These are phyloP conservation scores for Drosophila picticornis DNA, from an alignment of 2,888 invertebrate genomes.

Conservation along the genomic window DNA sequence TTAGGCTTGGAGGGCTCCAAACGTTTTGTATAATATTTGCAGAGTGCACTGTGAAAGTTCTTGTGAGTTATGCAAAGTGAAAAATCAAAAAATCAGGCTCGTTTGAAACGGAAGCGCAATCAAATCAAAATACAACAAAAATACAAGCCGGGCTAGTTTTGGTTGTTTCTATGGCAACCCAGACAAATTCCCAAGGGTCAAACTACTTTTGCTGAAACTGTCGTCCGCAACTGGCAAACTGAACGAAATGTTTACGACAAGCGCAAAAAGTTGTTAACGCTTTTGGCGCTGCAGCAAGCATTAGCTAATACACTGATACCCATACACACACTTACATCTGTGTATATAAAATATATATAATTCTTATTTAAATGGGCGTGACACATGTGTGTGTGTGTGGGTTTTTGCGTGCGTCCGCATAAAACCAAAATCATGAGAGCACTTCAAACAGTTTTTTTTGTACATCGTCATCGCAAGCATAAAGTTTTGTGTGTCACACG, in stretches of 20 bases:
- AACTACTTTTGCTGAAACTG: constrained; percentile 61
- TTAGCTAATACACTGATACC: constrained; percentile 20
- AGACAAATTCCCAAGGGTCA: constrained; percentile 60
- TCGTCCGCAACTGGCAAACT: constrained; percentile 47
- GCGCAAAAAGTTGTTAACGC: constrained; percentile 52
- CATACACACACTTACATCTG: background rate
- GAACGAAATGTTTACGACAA: constrained; percentile 62
- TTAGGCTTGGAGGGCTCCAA: background rate
- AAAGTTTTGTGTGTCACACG: constrained; percentile 70
- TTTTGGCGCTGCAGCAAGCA: constrained; percentile 36
- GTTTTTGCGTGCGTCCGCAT: constrained; percentile 32
- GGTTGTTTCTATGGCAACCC: constrained; percentile 27
- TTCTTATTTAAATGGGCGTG: constrained; percentile 48
- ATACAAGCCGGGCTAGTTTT: constrained; percentile 11
- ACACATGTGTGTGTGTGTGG: constrained; percentile 1
- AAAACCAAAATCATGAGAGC: constrained; percentile 57
- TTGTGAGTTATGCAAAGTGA: background rate
- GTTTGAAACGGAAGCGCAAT: constrained; percentile 14
- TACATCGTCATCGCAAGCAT: constrained; percentile 29
- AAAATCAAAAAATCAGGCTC: constrained; percentile 14
- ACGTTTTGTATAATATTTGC: background rate
- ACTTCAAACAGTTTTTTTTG: constrained; percentile 50
- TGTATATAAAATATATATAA: constrained; percentile 21
- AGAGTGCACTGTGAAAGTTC: background rate
- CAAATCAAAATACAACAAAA: constrained; percentile 23